Base-by-base conservation (phyloP, 2,888 invertebrate species). In the Chalcosyrphus nemorum region DNA sequence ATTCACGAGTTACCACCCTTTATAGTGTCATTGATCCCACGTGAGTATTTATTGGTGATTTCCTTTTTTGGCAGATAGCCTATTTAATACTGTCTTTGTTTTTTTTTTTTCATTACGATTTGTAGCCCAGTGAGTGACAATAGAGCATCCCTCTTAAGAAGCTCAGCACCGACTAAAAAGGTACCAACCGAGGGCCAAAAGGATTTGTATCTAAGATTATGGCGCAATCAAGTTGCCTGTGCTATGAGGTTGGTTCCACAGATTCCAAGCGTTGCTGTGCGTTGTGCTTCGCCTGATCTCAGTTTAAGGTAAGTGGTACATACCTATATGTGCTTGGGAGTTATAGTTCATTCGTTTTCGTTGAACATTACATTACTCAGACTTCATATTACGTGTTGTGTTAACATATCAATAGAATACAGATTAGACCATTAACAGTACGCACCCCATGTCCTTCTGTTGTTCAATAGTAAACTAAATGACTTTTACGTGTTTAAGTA, bases 161-260 rank as follows among this genome's bases (percentile, higher is more conserved):
- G 97, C 87, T 96, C 97, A 4, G 95, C 97, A 0, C 94, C 97
- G 4, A 95, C 97, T 0, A 95, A 97, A 88, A 98, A 98, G 90
- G 96, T 97, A 6, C 95, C 97, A 68, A 97, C 97, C 87, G 99
- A 99, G 92, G 91, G 91, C 61, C 92, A 92, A 88, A 93, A 98
- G 87, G 99, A 99, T 90, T 95, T 97, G 32, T 98, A 99, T 91
- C 95, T 99, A 93, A 97, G 97, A 92, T 94, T 99, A 21, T 99
- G 99, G 99, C 96, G 98, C 90, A 99, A 99, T 92, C 99, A 99
- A 92, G 95, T 98, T 88, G 97, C 97, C 13, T 96, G 99, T 93
- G 98, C 98, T 5, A 99, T 99, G 92, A 94, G 98, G 65, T 96
- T 99, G 52, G 98, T 98, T 4, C 99, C 99, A 9, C 96, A 97